Conservation (phyloP, 2,113 vertebrate species). For the Menura novaehollandiae region DNA sequence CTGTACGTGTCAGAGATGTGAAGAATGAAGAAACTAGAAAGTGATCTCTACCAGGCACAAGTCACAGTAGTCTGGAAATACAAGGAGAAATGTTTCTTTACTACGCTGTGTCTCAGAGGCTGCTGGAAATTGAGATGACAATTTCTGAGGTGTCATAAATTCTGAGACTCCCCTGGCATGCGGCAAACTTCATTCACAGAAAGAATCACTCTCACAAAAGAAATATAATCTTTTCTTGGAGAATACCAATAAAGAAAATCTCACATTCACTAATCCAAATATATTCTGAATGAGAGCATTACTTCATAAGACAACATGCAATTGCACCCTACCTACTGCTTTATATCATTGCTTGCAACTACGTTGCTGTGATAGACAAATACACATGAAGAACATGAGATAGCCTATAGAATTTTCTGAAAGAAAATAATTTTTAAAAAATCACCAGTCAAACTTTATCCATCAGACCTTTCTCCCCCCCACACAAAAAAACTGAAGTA, state of each 20-base stretch:
- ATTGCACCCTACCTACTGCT: background rate
- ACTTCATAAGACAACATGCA: background rate
- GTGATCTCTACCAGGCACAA: background rate
- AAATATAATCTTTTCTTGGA: background rate
- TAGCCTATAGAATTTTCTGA: background rate
- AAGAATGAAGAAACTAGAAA: background rate
- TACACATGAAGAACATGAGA: background rate
- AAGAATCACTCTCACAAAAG: background rate
- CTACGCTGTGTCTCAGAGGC: background rate
- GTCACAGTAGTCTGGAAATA: background rate
- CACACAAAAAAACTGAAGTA: background rate
- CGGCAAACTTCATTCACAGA: background rate
- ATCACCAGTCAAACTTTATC: background rate
- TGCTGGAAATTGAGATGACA: background rate
- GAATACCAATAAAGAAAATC: background rate
- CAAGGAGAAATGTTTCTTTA: background rate
- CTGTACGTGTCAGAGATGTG: background rate
- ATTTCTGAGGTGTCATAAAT: background rate
- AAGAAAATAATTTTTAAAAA: background rate
- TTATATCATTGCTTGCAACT: background rate
- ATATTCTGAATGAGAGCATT: background rate
- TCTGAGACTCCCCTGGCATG: background rate
- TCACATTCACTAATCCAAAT: background rate
- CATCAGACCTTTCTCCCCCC: background rate
- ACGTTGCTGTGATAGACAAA: background rate